These are phyloP conservation scores for Silurus asotus DNA, from an alignment of 2,113 vertebrate genomes.

Conservation along the genomic window DNA sequence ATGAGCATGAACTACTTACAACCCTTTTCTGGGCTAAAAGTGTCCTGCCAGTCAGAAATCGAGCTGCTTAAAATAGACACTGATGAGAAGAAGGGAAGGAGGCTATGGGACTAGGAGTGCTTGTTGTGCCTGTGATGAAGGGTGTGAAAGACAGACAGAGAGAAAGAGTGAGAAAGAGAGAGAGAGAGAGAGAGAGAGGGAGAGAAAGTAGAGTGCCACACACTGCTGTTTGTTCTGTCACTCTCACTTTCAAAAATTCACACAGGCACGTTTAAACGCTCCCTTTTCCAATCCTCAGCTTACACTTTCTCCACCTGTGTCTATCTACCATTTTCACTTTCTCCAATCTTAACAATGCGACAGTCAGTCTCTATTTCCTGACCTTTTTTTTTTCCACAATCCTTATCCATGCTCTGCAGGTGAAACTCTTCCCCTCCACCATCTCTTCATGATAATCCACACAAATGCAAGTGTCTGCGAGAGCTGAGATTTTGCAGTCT, in stretches of 20 bases:
- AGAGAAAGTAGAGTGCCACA: constrained; percentile 25
- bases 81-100: constrained; percentile 43
- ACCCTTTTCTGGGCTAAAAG: constrained; percentile 46
- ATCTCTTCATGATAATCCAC: constrained; percentile 19
- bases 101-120: constrained; percentile 26
- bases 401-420: constrained; percentile 25
- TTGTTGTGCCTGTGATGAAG: not conserved
- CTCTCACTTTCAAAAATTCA: constrained; percentile 17
- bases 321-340: constrained; percentile 21
- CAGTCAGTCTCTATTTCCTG: constrained; percentile 17
- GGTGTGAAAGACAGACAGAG: constrained; percentile 16
- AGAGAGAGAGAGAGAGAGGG: constrained; percentile 39
- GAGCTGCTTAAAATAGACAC: constrained; percentile 52
- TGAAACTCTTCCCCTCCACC: not conserved
- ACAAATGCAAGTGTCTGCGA: not conserved
- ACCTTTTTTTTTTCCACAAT: not conserved
- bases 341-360: not conserved
- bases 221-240: constrained; percentile 18
- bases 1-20: constrained; percentile 47
- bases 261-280: constrained; percentile 26
- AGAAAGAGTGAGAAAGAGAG: constrained; percentile 23
- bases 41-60: constrained; percentile 39
- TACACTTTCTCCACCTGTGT: constrained; percentile 19
- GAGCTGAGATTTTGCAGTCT: constrained; percentile 28
- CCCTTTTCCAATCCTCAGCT: constrained; percentile 18